phyloP scores from a whole-genome alignment of 2,888 invertebrate genomes.

The Odontothrips loti region DNA sequence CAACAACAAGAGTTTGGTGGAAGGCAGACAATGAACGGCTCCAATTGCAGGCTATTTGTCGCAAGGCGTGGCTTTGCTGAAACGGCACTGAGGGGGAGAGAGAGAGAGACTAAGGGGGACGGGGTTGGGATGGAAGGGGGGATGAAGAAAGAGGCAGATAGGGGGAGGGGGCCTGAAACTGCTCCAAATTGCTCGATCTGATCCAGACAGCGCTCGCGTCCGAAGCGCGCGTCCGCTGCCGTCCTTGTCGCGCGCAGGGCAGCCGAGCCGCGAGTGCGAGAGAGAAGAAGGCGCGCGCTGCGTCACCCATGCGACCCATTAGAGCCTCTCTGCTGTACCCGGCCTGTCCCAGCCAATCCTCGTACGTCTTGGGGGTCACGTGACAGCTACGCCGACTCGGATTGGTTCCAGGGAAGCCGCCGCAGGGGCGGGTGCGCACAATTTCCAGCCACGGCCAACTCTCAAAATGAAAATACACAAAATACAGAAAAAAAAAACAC shows the following conservation, averaged over 20 bases:
- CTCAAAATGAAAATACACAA: no score
- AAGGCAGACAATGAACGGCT: neutral
- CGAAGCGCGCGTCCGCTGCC: neutral
- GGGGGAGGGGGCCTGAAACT: neutral
- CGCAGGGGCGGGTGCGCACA: neutral
- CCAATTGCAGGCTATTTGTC: slow-evolving; percentile 14
- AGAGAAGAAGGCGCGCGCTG: neutral
- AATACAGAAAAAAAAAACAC: no score
- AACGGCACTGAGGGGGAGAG: neutral
- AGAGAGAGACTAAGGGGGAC: neutral
- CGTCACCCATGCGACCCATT: neutral
- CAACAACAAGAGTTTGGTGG: neutral
- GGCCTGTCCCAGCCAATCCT: neutral
- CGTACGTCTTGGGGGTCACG: neutral
- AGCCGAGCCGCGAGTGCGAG: neutral
- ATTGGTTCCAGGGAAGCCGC: neutral
- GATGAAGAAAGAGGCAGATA: neutral
- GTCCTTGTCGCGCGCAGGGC: neutral
- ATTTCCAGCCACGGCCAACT: neutral
- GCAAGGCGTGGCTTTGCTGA: neutral
- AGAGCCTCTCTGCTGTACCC: neutral
- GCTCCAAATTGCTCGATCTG: slow-evolving; percentile 11
- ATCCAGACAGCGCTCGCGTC: neutral
- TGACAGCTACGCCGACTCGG: neutral
- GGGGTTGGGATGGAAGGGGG: neutral